phyloP scores from a whole-genome alignment of 2,113 vertebrate genomes.

The Carassius gibelio region DNA sequence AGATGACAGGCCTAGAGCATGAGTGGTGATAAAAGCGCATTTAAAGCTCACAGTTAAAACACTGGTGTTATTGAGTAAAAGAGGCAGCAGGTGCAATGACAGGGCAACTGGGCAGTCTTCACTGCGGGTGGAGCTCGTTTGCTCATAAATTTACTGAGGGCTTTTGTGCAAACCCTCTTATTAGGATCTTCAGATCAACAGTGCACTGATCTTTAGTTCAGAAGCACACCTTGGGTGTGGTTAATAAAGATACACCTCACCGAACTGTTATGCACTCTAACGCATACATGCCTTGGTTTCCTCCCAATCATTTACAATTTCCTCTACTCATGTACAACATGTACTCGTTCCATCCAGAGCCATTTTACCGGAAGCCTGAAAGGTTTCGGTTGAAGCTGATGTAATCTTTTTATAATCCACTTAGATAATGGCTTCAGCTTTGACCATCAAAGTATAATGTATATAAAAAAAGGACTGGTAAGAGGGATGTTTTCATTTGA shows the following conservation, averaged over 20 bases:
- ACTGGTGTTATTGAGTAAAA: slow-evolving; percentile 38
- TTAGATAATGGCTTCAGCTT: slow-evolving; percentile 44
- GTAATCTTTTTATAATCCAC: slow-evolving; percentile 50
- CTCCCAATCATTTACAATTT: slow-evolving; percentile 16
- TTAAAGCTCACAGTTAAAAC: slow-evolving; percentile 47
- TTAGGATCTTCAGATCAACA: slow-evolving; percentile 21
- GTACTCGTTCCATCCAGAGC: not conserved
- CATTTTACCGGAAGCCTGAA: slow-evolving; percentile 40
- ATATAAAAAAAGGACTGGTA: slow-evolving; percentile 30
- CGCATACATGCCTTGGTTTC: slow-evolving; percentile 7
- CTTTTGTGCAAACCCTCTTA: slow-evolving; percentile 17
- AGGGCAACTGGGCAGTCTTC: slow-evolving; percentile 12
- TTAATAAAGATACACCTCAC: slow-evolving; percentile 17
- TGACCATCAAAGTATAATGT: slow-evolving; percentile 59
- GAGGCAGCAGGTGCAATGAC: slow-evolving; percentile 33
- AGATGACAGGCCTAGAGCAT: slow-evolving; percentile 40
- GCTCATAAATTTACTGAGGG: slow-evolving; percentile 1
- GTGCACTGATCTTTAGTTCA: slow-evolving; percentile 19
- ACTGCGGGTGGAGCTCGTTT: not conserved
- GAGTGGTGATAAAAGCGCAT: slow-evolving; percentile 50
- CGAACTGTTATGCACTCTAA: not conserved
- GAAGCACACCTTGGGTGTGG: not conserved
- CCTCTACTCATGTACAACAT: slow-evolving; percentile 24
- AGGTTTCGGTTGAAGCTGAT: slow-evolving; percentile 17
- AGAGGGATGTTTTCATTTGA: slow-evolving; percentile 61